Evolutionary conservation across 2,113 vertebrate species (phyloP), one percentile per base, ranked within the genome.

Genomic region (Macrotis lagotis): DNA sequence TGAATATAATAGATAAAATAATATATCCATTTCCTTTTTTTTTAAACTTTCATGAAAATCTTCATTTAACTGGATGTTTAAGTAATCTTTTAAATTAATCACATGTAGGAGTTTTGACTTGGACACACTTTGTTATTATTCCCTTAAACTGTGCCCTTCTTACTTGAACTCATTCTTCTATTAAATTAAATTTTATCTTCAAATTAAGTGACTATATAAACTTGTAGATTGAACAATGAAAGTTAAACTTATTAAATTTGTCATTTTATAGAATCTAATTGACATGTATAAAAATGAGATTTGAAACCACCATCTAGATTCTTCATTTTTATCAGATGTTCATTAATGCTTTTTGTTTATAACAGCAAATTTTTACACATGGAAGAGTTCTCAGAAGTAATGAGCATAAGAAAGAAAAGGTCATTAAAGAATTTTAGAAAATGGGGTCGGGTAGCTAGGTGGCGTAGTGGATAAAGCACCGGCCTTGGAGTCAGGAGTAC

Each of bases 191-290:
- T 83, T 44, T 94, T 93, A 53, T 92, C 91, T 91, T 92, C 95
- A 94, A 96, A 89, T 91, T 88, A 93, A 53, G 90, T 22, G 52
- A 49, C 55, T 89, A 0, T 91, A 55, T 89, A 91, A 93, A 26
- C 51, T 95, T 93, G 8, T 91, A 96, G 91, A 74, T 83, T 94
- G 11, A 92, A 83, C 94, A 96, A 93, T 93, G 94, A 96, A 95
- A 53, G 51, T 94, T 95, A 94, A 90, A 52, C 55, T 98, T 96
- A 92, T 95, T 97, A 93, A 92, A 94, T 96, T 94, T 96, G 92
- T 74, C 94, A 93, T 89, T 91, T 92, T 94, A n/a, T 89, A 50
- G 89, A 94, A 24, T 83, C n/a, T 44, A 5, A 44, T 44, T 83
- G n/a, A 92, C 92, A 91, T 95, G 92, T 92, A 95, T 37, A 44